These are phyloP conservation scores for Deroplatys truncata DNA, from an alignment of 2,888 invertebrate species.

Conservation along the genomic window DNA sequence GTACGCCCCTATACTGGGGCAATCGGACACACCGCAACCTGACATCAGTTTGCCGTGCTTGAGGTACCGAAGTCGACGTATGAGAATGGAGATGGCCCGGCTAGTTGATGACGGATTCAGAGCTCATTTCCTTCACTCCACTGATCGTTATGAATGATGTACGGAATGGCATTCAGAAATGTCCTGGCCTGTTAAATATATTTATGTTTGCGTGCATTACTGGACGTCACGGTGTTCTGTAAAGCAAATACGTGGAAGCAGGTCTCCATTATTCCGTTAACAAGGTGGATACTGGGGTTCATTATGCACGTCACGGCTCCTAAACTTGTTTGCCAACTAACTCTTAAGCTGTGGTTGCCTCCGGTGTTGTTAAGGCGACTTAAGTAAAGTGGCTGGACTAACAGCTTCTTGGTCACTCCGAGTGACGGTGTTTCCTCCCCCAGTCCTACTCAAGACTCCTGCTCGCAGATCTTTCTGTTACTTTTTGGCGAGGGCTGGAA, in stretches of 20 bases:
- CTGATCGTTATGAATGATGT: no score
- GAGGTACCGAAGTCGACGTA: no score
- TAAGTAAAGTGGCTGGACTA: neutral
- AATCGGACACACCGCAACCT: no score
- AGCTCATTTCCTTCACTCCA: no score
- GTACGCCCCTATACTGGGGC: no score
- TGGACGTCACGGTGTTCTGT: neutral
- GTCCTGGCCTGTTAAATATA: neutral
- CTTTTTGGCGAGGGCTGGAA: no score
- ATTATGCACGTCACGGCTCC: slow-evolving; percentile 19
- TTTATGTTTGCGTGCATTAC: neutral
- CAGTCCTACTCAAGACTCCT: no score
- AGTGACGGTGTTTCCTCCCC: neutral
- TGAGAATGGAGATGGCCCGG: no score
- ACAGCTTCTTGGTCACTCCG: neutral
- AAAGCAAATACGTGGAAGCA: neutral
- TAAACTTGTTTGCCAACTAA: slow-evolving; percentile 28
- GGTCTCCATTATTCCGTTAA: neutral
- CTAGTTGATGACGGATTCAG: no score
- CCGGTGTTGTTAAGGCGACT: neutral
- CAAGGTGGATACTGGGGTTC: neutral
- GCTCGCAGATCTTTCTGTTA: no score
- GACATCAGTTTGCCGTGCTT: no score
- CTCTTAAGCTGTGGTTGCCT: slow-evolving; percentile 10
- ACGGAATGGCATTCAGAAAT: no score